Conservation (phyloP, 1,140 invertebrate genomes). For the Dendroctonus valens region DNA sequence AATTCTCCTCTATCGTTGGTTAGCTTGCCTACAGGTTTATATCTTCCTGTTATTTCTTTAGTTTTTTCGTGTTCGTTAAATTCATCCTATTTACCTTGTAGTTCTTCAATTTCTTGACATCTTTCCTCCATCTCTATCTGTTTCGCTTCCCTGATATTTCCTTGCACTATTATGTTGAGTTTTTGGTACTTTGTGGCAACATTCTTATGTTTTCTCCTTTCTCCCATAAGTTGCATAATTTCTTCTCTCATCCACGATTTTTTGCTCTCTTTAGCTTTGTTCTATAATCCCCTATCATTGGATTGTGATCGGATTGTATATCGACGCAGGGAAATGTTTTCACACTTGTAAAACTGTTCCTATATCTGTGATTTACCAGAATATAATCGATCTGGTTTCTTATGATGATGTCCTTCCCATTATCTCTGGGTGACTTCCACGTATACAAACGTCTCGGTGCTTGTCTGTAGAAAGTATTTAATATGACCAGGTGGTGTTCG, state of each 20-base stretch:
- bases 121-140: constrained; percentile 3
- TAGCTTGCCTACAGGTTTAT: constrained; percentile 8
- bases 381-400: no score
- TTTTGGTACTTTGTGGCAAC: constrained; percentile 2
- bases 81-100: constrained; percentile 4
- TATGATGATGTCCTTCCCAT: no score
- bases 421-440: no score
- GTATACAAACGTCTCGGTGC: no score
- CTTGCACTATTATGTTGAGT: constrained; percentile 4
- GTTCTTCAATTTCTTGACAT: constrained; percentile 6
- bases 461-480: no score
- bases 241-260: constrained; percentile 9
- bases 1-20: constrained; percentile 2
- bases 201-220: constrained; percentile 5
- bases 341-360: no score
- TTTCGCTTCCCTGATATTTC: constrained; percentile 10
- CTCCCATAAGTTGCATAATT: constrained; percentile 10
- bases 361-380: no score
- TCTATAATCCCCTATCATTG: no score
- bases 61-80: constrained; percentile 8
- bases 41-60: constrained; percentile 8
- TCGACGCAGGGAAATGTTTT: no score
- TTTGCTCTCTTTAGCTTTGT: constrained; percentile 1
- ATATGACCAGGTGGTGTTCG: no score
- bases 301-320: no score